Base-by-base conservation (phyloP, 2,797 vertebrate genomes). In the Varecia variegata region DNA sequence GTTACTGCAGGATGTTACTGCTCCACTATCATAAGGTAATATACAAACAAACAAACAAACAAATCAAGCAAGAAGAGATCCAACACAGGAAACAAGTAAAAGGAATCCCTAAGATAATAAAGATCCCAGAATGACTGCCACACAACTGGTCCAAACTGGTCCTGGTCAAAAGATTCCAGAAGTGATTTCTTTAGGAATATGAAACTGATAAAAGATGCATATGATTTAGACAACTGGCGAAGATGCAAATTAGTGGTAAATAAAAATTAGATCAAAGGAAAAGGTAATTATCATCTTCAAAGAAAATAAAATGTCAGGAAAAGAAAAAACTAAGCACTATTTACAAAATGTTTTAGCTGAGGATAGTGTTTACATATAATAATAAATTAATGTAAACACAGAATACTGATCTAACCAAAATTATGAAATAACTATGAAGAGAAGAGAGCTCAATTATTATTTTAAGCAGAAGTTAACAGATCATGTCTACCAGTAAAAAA, bases 391-490 rank as follows among this genome's bases (percentile, higher is more conserved):
- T 23, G 21, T 81, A 73, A 60, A 80, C 13, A 77, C 20, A 27
- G 62, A 77, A 35, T 43, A 93, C 4, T 58, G 45, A 74, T 40
- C 27, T 56, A 76, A 76, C 21, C 20, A 40, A 17, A 92, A 77
- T 79, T 43, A 89, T 50, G 10, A 67, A 21, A 40, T 17, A 92
- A 81, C 73, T 50, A 86, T 50, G 13, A 67, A 25, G 45, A 8
- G 21, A n/a, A 6, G n/a, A 88, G 43, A 71, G 35, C 73, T 89
- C 89, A 71, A 65, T 50, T 81, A 85, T 85, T 45, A 80, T 74
- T 74, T 80, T 88, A n/a, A 94, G 50, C 73, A 89, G 52, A 80
- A 93, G 21, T 91, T 60, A 90, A 85, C 0, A 95, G 60, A 86
- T 54, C 27, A 92, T n/a, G 18, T n/a, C 60, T 50, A 93, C 27